These are phyloP conservation scores for Drosophila paracracens DNA, from an alignment of 2,888 invertebrate genomes.

Conservation along the genomic window DNA sequence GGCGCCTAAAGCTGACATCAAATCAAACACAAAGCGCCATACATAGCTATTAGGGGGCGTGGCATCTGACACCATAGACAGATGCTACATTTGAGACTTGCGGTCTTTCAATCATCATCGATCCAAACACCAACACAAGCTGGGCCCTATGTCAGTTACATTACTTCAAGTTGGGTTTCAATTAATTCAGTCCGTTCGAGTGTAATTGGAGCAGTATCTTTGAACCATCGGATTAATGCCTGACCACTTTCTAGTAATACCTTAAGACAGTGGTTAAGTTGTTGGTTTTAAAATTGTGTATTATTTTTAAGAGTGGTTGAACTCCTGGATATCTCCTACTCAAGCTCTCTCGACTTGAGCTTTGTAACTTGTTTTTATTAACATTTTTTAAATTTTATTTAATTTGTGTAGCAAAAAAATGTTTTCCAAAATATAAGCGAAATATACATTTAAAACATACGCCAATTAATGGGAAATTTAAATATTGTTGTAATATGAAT, in stretches of 20 bases:
- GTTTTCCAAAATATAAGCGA: not conserved
- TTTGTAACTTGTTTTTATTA: not conserved
- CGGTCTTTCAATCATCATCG: slow-evolving; percentile 23
- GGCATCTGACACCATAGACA: slow-evolving; percentile 39
- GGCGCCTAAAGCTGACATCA: slow-evolving; percentile 57
- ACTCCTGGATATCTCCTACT: not conserved
- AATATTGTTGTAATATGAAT: not conserved
- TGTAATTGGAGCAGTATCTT: not conserved
- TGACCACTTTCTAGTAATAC: not conserved
- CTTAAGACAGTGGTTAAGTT: not conserved
- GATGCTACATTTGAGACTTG: slow-evolving; percentile 27
- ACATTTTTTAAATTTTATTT: not conserved
- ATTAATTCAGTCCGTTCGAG: slow-evolving; percentile 49
- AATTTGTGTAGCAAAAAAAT: not conserved
- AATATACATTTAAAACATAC: not conserved
- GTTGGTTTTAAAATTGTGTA: not conserved
- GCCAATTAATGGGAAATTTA: not conserved
- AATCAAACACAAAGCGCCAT: slow-evolving; percentile 59
- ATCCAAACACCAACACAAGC: not conserved
- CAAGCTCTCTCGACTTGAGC: too few relatives aligned
- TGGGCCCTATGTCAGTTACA: slow-evolving; percentile 6
- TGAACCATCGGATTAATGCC: not conserved
- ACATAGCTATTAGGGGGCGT: not conserved
- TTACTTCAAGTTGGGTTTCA: slow-evolving; percentile 44
- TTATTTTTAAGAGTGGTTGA: not conserved